Base-by-base conservation (phyloP, 92 coral and sea anemone genomes). In the Actinostola sp. region DNA sequence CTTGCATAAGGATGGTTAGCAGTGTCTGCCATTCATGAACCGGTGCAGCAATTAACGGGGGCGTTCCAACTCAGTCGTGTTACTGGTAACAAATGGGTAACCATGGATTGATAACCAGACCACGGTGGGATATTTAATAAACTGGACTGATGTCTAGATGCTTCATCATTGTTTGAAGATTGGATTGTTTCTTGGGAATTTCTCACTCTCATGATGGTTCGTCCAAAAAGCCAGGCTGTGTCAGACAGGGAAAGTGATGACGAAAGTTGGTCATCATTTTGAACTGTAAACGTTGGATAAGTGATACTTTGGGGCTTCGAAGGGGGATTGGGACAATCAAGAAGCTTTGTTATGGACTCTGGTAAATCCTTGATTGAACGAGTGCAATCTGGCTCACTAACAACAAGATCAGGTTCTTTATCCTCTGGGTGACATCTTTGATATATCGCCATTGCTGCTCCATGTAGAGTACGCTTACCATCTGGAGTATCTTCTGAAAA, bases 61-160 rank as follows among this genome's bases (percentile, higher is more conserved):
- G 78, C 19, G 72, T 29, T 61, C 57, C 72, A 10, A 61, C 72
- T 61, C n/a, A n/a, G n/a, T n/a, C 53, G 38, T 44, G 78, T 48
- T 20, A 49, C 42, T 16, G 23, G 54, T 51, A 80, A 36, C 31
- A 63, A 25, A 27, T 62, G 32, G 44, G 23, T 51, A 31, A 75
- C 63, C 35, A 77, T 44, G 46, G 88, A 87, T 52, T 87, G 78
- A 72, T 87, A 87, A 52, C 66, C 88, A 16, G 81, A 71, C 84
- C 84, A 84, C 21, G 63, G 17, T 12, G 77, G 66, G n/a, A 54
- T 49, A 53, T 71, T n/a, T n/a, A n/a, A n/a, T n/a, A n/a, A n/a
- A n/a, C n/a, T 71, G 9, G 53, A 11, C 28, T 34, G 13, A 15
- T 44, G 46, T n/a, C 27, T 53, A 30, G 61, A 36, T 55, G 65